Evolutionary conservation across 1,140 invertebrate genomes (phyloP).

Genomic region (Protaetia brevitarsis): DNA sequence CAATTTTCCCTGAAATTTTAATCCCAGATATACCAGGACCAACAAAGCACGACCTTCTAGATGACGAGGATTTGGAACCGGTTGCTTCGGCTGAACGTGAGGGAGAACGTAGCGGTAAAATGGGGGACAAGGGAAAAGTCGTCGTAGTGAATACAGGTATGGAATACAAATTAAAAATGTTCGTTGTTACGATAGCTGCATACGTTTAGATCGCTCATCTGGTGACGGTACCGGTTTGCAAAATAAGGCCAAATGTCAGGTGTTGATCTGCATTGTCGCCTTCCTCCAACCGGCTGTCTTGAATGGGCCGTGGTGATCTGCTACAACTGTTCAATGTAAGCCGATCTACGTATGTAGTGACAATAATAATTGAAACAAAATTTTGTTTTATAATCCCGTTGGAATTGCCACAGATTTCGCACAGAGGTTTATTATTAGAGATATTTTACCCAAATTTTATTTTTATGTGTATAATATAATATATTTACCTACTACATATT

Average conservation of each 20-base stretch:
- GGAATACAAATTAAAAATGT: too few relatives aligned
- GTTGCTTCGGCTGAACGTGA: conserved; percentile 48
- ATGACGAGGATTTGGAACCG: conserved; percentile 48
- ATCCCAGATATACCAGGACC: conserved; percentile 56
- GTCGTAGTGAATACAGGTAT: background rate
- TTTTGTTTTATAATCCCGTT: conserved; percentile 9
- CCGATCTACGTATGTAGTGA: conserved; percentile 35
- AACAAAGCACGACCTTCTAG: conserved; percentile 43
- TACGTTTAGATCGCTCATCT: background rate
- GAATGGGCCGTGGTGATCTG: background rate
- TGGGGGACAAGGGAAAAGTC: conserved; percentile 31
- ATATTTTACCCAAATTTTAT: too few relatives aligned
- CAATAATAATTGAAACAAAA: conserved; percentile 40
- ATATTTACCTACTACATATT: too few relatives aligned
- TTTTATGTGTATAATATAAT: too few relatives aligned
- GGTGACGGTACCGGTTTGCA: background rate
- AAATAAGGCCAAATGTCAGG: background rate
- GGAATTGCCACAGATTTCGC: too few relatives aligned
- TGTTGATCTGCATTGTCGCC: background rate
- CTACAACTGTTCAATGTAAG: background rate
- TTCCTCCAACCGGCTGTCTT: background rate
- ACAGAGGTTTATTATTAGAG: too few relatives aligned
- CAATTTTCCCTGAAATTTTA: too few relatives aligned
- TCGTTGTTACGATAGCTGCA: too few relatives aligned
- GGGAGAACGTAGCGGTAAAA: conserved; percentile 39